Evolutionary conservation across 2,113 vertebrate genomes (phyloP), one percentile per base, ranked within the genome.

Genomic region (Hemiprocne comata): DNA sequence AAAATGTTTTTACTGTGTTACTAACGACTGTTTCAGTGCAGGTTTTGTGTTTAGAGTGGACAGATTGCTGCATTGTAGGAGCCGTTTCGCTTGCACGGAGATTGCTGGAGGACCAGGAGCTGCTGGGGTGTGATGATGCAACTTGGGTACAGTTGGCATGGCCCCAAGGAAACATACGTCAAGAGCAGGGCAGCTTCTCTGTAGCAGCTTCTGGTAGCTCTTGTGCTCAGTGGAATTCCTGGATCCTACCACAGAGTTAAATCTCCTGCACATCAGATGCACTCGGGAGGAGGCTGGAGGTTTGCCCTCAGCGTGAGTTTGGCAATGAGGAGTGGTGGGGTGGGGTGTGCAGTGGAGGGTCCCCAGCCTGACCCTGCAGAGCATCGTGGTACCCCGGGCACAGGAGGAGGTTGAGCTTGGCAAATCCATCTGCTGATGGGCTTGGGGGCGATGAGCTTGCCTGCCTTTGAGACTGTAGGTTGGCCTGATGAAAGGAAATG

Each of bases 311-410:
- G 50, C 21, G 13, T 50, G 50, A 23, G 23, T 50, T 50, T 24
- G 44, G 50, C 24, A 23, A 23, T 50, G 23, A 50, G 50, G 50
- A 50, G 50, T 20, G 12, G 50, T 24, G 50, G 50, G 50, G 50
- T 11, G 34, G 46, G 26, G 7, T 14, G 40, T 5, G n/a, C 4
- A 4, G 60, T 21, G 2, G 17, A 55, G 38, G 48, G 44, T 36
- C 48, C 50, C 2, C 3, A 66, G 40, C 28, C 42, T 7, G 34
- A 10, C 34, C 36, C 6, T 2, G n/a, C 25, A 0, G 44, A 33
- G 51, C 87, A n/a, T 12, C 5, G 0, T 0, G 3, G 28, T 25
- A 2, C 34, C 48, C 60, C 0, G 19, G 60, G 46, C 3, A 1
- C 48, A 3, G 0, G 2, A 17, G 34, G 51, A 61, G 29, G 24